Conservation (phyloP, 2,797 vertebrate genomes). For the Percopsis omiscomaycus region DNA sequence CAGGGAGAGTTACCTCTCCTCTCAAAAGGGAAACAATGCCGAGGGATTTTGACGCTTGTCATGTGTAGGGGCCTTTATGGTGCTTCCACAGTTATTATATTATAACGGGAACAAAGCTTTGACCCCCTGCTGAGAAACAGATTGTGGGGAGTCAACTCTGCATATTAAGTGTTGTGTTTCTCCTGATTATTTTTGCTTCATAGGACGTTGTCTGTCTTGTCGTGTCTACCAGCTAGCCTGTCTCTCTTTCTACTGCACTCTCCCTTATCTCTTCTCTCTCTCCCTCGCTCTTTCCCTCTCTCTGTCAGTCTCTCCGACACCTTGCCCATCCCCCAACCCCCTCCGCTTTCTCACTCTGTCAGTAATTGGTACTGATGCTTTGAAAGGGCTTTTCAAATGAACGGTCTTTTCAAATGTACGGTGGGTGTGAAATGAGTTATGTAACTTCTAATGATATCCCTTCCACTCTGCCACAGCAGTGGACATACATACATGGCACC, state of each 20-base stretch:
- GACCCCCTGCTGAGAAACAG: slow-evolving; percentile 32
- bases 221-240: not conserved
- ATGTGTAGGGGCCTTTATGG: not conserved
- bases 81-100: slow-evolving; percentile 26
- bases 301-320: slow-evolving; percentile 3
- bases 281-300: not conserved
- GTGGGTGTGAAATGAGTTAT: slow-evolving; percentile 20
- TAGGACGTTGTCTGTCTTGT: not conserved
- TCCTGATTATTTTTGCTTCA: slow-evolving; percentile 13
- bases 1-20: too few relatives aligned
- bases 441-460: slow-evolving; percentile 18
- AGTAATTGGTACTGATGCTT: slow-evolving; percentile 15
- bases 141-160: slow-evolving; percentile 43
- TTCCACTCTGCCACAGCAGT: not conserved
- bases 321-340: not conserved
- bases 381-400: slow-evolving; percentile 21
- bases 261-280: not conserved
- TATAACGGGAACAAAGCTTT: slow-evolving; percentile 28
- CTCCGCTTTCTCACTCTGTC: not conserved
- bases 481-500: slow-evolving; percentile 13
- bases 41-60: too few relatives aligned
- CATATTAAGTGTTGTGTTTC: slow-evolving; percentile 10
- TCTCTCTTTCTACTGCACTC: slow-evolving; percentile 15
- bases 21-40: too few relatives aligned
- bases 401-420: slow-evolving; percentile 8